A percentile compares a stretch with the other conserved stretches of the same genome.
Conservation (phyloP, 2,888 invertebrate genomes). For the Scaptodrosophila latifasciaeformis region DNA sequence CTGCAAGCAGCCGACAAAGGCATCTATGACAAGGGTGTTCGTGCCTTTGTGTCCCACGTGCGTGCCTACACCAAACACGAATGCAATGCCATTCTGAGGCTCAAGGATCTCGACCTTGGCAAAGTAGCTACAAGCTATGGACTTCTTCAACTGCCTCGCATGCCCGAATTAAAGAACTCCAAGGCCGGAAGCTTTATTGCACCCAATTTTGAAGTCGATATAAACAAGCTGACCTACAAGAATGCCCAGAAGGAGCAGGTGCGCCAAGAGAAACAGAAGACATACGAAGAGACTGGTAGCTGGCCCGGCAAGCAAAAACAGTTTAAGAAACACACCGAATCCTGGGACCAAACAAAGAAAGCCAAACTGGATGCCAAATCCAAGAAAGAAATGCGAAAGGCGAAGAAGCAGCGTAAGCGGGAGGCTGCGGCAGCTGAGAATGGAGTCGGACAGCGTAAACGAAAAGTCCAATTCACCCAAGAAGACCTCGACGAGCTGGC, state of each 20-base stretch:
- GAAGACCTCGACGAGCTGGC: constrained; percentile 86
- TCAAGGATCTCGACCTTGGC: constrained; percentile 91
- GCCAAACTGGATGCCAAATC: constrained; percentile 77
- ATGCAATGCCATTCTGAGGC: constrained; percentile 88
- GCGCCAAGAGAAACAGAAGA: constrained; percentile 82
- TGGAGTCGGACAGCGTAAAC: constrained; percentile 74
- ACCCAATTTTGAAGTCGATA: constrained; percentile 79
- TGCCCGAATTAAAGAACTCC: constrained; percentile 92
- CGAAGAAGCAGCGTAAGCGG: constrained; percentile 73
- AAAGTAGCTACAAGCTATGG: constrained; percentile 92
- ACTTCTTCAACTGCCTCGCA: constrained; percentile 90
- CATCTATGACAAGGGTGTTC: constrained; percentile 89
- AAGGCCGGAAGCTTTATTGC: constrained; percentile 76
- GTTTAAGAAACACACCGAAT: constrained; percentile 77
- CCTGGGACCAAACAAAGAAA: constrained; percentile 87
- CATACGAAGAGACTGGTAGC: constrained; percentile 83
- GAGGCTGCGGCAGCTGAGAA: constrained; percentile 63
- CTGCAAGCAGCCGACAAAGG: constrained; percentile 80
- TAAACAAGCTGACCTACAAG: constrained; percentile 84
- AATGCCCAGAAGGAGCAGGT: constrained; percentile 86
- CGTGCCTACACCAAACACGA: constrained; percentile 97
- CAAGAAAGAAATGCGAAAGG: constrained; percentile 76
- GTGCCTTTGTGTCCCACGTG: constrained; percentile 96
- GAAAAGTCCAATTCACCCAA: constrained; percentile 79
- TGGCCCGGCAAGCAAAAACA: constrained; percentile 81